These are phyloP conservation scores for Sebastes diploproa DNA, from an alignment of 2,797 vertebrate species.

Conservation along the genomic window DNA sequence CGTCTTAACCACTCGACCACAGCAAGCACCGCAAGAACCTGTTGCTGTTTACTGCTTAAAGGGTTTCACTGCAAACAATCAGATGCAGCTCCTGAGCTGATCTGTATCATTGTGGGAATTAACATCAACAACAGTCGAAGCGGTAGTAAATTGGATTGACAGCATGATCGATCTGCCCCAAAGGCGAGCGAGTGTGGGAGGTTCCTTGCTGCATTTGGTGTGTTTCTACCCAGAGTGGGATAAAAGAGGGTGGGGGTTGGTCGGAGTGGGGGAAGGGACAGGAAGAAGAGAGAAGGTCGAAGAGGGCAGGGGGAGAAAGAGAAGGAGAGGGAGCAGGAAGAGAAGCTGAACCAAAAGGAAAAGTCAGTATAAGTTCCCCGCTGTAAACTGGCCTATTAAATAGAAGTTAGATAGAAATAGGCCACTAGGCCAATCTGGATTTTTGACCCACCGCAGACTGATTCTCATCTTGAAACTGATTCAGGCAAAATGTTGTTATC, in stretches of 20 bases:
- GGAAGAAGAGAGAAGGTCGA: constrained; percentile 75
- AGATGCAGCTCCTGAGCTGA: constrained; percentile 12
- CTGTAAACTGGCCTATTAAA: constrained; percentile 27
- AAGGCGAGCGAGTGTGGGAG: constrained; percentile 57
- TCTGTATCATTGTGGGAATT: constrained; percentile 30
- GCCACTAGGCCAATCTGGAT: not conserved
- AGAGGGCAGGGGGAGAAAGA: constrained; percentile 67
- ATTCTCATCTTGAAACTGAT: not conserved
- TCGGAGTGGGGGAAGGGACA: constrained; percentile 71
- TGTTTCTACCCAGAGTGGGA: constrained; percentile 66
- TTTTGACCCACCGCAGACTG: not conserved
- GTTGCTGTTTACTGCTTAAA: constrained; percentile 31
- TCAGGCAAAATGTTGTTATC: not conserved
- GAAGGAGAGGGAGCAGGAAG: constrained; percentile 55
- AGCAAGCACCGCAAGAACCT: constrained; percentile 43
- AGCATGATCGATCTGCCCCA: constrained; percentile 58
- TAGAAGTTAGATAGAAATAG: constrained; percentile 7
- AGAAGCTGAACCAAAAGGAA: constrained; percentile 58
- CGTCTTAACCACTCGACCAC: constrained; percentile 34
- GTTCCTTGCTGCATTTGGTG: constrained; percentile 75
- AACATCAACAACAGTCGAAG: constrained; percentile 36
- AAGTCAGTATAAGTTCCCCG: constrained; percentile 31
- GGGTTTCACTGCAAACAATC: constrained; percentile 35
- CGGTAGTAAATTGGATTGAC: constrained; percentile 53
- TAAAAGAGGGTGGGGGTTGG: constrained; percentile 71